These are phyloP conservation scores for Cremastobaeus sp. DNA, from an alignment of 2,888 invertebrate species.

Conservation along the genomic window DNA sequence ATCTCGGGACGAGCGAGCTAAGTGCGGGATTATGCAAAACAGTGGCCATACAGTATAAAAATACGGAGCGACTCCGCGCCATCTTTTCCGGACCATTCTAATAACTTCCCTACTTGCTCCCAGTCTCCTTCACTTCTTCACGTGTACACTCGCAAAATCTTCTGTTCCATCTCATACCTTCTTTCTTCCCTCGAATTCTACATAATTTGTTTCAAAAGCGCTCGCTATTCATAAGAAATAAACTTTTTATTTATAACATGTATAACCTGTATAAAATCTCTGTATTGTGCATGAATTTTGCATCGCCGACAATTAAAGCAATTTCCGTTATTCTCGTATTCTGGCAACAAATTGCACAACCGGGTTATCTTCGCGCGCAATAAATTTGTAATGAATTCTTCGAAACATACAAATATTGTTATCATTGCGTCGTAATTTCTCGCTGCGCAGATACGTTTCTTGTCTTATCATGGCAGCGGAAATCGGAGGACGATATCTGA, in stretches of 20 bases:
- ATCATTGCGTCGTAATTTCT: slow-evolving; percentile 41
- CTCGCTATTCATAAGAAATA: no score
- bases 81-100: slow-evolving; percentile 79
- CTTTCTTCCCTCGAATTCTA: slow-evolving; percentile 43
- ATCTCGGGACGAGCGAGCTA: slow-evolving; percentile 78
- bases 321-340: neutral
- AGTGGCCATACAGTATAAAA: slow-evolving; percentile 79
- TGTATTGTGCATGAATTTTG: no score
- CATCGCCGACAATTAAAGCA: no score
- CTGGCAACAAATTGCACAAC: slow-evolving; percentile 1
- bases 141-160: slow-evolving; percentile 57
- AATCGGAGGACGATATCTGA: slow-evolving; percentile 53
- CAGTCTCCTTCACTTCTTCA: slow-evolving; percentile 56
- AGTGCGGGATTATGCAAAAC: slow-evolving; percentile 79
- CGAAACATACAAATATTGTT: slow-evolving; percentile 42
- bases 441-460: slow-evolving; percentile 49
- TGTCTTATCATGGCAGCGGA: slow-evolving; percentile 50
- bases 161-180: slow-evolving; percentile 57
- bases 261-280: no score
- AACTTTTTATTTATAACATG: no score
- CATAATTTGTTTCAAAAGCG: slow-evolving; percentile 12
- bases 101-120: slow-evolving; percentile 75
- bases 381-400: slow-evolving; percentile 33
- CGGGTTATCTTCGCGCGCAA: slow-evolving; percentile 15
- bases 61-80: slow-evolving; percentile 79